These are phyloP conservation scores for Chalcis sispes DNA, from an alignment of 2,888 invertebrate genomes.

Conservation along the genomic window DNA sequence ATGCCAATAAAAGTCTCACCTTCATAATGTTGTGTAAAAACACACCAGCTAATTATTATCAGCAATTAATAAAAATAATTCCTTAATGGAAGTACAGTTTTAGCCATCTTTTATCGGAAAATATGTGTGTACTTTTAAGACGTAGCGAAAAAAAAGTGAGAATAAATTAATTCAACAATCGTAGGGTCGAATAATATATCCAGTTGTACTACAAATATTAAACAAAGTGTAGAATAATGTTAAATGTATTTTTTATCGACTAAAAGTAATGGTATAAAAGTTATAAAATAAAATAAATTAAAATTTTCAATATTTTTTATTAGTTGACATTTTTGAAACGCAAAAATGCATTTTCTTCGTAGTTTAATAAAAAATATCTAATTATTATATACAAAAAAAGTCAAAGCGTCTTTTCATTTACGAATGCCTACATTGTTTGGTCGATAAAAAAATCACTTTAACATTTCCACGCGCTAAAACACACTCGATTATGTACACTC, in stretches of 20 bases:
- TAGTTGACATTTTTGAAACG: no score
- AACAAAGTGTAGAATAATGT: background rate
- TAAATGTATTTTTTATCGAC: background rate
- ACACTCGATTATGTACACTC: background rate
- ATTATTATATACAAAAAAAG: background rate
- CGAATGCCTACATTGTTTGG: background rate
- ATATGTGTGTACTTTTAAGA: slow-evolving; percentile 58
- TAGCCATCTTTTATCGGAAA: slow-evolving; percentile 61
- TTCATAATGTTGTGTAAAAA: slow-evolving; percentile 61
- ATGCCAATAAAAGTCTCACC: slow-evolving; percentile 61
- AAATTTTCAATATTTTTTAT: no score
- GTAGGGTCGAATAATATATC: slow-evolving; percentile 45
- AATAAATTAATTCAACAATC: slow-evolving; percentile 24
- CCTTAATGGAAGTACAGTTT: slow-evolving; percentile 51
- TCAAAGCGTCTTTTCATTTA: background rate
- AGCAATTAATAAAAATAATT: slow-evolving; percentile 61
- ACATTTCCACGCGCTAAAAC: background rate
- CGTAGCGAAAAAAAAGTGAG: slow-evolving; percentile 35
- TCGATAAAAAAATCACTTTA: background rate
- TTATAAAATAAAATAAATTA: slow-evolving; percentile 3
- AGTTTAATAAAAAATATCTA: background rate
- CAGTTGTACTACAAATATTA: slow-evolving; percentile 26
- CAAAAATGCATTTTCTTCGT: background rate
- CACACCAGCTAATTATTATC: slow-evolving; percentile 57
- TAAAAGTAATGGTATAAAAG: background rate